Evolutionary conservation across 2,888 invertebrate species (phyloP).

Genomic region (Spicauda simplicius): DNA sequence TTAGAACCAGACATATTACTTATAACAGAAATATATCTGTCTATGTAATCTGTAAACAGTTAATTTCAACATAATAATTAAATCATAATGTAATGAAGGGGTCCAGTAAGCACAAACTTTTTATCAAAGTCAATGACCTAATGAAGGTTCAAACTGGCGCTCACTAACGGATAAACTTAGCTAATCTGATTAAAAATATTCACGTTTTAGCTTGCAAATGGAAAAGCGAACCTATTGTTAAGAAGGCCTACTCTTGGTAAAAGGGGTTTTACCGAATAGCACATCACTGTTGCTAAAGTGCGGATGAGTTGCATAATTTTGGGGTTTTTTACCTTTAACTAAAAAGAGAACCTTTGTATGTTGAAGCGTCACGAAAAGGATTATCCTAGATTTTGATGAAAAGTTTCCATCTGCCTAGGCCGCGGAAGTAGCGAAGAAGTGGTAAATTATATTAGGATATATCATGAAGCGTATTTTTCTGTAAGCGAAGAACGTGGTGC

Average conservation of each 20-base stretch:
- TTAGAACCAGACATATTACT: too few relatives aligned
- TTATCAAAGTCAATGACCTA: constrained; percentile 27
- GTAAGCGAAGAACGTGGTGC: too few relatives aligned
- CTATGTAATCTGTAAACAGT: not conserved
- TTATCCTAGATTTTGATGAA: not conserved
- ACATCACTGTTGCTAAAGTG: not conserved
- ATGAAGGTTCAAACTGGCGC: constrained; percentile 22
- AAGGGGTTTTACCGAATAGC: not conserved
- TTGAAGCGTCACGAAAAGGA: not conserved
- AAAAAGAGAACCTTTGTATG: not conserved
- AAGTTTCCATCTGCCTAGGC: too few relatives aligned
- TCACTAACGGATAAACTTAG: constrained; percentile 21
- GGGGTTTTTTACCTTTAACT: not conserved
- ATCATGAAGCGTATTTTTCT: too few relatives aligned
- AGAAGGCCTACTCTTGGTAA: not conserved
- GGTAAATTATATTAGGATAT: too few relatives aligned
- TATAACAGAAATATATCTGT: too few relatives aligned
- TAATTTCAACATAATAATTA: constrained; percentile 11
- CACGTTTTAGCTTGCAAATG: constrained; percentile 10
- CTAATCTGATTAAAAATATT: constrained; percentile 28
- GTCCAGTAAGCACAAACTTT: constrained; percentile 23
- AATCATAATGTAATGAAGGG: constrained; percentile 23
- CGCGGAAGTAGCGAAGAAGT: too few relatives aligned
- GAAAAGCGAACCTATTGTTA: not conserved
- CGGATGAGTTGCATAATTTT: not conserved